Evolutionary conservation across 2,797 vertebrate species (phyloP).

Genomic region (Peromyscus aztecus): DNA sequence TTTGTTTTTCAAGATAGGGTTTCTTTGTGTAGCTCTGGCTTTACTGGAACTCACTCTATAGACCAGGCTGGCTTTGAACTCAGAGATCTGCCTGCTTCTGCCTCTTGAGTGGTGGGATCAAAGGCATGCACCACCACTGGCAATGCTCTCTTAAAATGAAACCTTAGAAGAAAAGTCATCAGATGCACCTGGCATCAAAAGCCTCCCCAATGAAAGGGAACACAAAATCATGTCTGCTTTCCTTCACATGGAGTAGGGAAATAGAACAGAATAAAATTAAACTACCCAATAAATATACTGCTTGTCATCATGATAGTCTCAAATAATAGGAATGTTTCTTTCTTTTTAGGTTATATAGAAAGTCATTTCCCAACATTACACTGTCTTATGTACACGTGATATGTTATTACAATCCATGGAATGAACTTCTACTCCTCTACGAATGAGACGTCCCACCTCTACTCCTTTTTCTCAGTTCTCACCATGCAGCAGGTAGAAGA

Average conservation of each 20-base stretch:
- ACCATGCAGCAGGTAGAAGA: background rate
- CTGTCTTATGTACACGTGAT: background rate
- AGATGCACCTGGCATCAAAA: background rate
- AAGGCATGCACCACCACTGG: background rate
- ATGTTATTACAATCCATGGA: background rate
- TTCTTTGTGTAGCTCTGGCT: background rate
- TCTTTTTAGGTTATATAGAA: conserved; percentile 26
- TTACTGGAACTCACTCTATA: background rate
- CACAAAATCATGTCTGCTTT: background rate
- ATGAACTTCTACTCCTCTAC: background rate
- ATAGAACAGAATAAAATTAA: conserved; percentile 7
- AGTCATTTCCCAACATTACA: background rate
- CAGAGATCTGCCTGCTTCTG: background rate
- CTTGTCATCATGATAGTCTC: background rate
- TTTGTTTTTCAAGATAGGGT: background rate
- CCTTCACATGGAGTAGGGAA: conserved; percentile 8
- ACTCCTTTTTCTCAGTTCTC: background rate
- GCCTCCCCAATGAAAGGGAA: background rate
- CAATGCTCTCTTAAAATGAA: conserved; percentile 36
- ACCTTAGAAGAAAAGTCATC: background rate
- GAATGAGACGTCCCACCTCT: background rate
- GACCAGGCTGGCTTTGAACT: background rate
- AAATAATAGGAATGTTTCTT: conserved; percentile 7
- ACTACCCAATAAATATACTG: background rate
- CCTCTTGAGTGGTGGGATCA: background rate